Base-by-base conservation (phyloP, 2,888 invertebrate genomes). In the Vanessa cardui region DNA sequence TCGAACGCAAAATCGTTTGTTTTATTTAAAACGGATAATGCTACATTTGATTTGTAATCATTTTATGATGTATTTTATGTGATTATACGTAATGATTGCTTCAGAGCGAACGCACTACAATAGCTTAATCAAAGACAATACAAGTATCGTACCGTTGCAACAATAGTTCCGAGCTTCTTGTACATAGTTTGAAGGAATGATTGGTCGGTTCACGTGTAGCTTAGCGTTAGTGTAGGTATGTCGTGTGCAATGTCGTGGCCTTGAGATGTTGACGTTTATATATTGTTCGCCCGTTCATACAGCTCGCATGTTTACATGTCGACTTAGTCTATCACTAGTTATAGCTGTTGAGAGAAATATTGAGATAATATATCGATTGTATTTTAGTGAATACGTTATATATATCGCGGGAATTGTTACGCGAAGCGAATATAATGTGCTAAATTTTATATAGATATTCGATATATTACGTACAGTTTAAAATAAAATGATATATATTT, bases 161-260 rank as follows among this genome's bases (percentile, higher is more conserved):
- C n/a, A 49, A 18, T 20, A 49, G 16, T 16, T 26, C 31, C 16
- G 52, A 54, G 52, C 26, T 54, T 54, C 21, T 26, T 54, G 52
- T 54, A 54, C 6, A 54, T 54, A 54, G 5, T 54, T 31, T 46
- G 64, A 60, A 60, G 39, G 33, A 50, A 54, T 45, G 64, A 61
- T 72, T 64, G 70, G 73, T 66, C 74, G 71, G 60, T 65, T 73
- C 72, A 70, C 73, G 75, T 72, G 18, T 58, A 58, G 20, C 16
- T n/a, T 56, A 56, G 56, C 4, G 8, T 31, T 56, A 56, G 39
- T 56, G 12, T 39, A 39, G 56, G n/a, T 47, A 18, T 56, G 18
- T 56, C 18, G 56, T 39, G 59, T 46, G 59, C 46, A 45, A 59
- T 59, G 46, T 52, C 21, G 52, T 56, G 39, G 56, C 56, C 56